A percentile compares a stretch with the other conserved stretches of the same genome.
Conservation (phyloP, 2,113 vertebrate species). For the Protobothrops mucrosquamatus region DNA sequence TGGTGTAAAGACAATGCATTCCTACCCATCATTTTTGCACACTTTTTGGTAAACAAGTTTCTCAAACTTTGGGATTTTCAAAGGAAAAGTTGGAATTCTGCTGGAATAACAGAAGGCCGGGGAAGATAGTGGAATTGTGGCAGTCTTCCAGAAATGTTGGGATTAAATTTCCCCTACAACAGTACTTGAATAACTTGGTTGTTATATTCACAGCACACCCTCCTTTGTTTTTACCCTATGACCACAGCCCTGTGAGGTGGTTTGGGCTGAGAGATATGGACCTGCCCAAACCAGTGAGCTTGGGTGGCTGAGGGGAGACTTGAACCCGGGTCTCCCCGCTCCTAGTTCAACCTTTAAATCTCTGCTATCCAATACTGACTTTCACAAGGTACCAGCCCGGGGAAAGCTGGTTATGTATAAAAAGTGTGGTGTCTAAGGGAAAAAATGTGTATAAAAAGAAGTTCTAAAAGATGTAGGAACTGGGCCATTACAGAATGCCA, state of each 20-base stretch:
- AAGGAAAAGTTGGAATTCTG: too few species aligned
- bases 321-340: neutral
- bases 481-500: neutral
- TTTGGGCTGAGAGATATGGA: neutral
- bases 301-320: neutral
- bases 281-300: neutral
- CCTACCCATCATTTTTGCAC: neutral
- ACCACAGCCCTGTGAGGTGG: neutral
- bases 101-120: neutral
- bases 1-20: neutral
- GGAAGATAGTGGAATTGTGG: neutral
- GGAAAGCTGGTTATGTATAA: neutral
- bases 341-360: neutral
- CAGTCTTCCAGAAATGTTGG: neutral
- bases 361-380: neutral
- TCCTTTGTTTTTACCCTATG: neutral
- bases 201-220: neutral
- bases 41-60: neutral
- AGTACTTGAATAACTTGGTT: neutral
- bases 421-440: neutral
- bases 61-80: neutral
- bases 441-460: neutral
- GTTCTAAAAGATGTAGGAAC: neutral
- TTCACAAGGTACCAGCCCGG: neutral
- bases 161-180: neutral